These are phyloP conservation scores for Allobates femoralis DNA, from an alignment of 2,797 vertebrate genomes.

Conservation along the genomic window DNA sequence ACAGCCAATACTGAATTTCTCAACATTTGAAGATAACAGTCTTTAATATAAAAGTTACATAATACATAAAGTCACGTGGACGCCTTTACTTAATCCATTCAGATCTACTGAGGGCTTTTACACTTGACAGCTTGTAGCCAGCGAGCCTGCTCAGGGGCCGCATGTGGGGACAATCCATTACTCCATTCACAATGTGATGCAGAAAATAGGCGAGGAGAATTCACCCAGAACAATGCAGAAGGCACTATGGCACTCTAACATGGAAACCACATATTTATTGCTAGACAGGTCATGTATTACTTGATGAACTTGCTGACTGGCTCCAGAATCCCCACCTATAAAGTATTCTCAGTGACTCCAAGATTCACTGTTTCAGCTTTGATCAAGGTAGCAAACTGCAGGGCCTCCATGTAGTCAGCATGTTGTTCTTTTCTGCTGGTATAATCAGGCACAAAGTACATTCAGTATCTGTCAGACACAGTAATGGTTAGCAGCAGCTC, in stretches of 20 bases:
- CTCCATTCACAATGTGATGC: conserved; percentile 68
- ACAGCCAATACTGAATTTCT: conserved; percentile 87
- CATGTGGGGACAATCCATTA: conserved; percentile 62
- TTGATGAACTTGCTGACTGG: background rate
- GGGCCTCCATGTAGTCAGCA: conserved; percentile 58
- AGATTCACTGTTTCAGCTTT: conserved; percentile 34
- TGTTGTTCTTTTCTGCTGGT: conserved; percentile 75
- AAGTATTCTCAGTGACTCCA: background rate
- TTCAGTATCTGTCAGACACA: conserved; percentile 83
- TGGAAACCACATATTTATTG: background rate
- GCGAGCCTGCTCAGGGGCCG: conserved; percentile 66
- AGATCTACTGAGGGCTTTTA: conserved; percentile 64
- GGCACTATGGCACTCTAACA: conserved; percentile 62
- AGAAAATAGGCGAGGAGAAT: conserved; percentile 59
- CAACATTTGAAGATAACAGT: conserved; percentile 84
- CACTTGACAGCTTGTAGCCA: conserved; percentile 70
- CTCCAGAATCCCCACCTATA: background rate
- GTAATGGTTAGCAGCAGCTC: conserved; percentile 89
- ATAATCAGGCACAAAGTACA: conserved; percentile 81
- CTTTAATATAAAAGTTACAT: conserved; percentile 87
- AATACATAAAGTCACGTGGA: conserved; percentile 75
- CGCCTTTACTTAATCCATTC: conserved; percentile 68
- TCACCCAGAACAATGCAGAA: conserved; percentile 57
- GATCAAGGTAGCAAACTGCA: conserved; percentile 66
- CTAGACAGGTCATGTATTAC: background rate